Base-by-base conservation (phyloP, 2,113 vertebrate genomes). In the Pachypanchax playfairii region DNA sequence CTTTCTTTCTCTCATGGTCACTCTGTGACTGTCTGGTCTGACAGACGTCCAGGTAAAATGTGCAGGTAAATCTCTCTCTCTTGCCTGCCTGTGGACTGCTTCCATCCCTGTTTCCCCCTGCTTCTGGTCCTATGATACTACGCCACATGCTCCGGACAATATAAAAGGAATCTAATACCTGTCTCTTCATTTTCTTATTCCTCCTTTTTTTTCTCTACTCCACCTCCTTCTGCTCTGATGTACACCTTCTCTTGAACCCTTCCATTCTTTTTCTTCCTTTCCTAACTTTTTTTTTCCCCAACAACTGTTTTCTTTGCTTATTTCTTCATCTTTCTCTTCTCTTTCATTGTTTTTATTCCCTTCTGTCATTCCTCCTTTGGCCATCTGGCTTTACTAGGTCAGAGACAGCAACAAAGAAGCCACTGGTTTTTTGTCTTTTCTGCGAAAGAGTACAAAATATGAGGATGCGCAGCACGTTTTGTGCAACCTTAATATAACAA, bases 371-470 rank as follows among this genome's bases (percentile, higher is more conserved):
- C 28, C n/a, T 68, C 25, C 11, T 1, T 60, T 56, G 24, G 1
- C 21, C 20, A 54, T 46, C 35, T 61, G 47, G 48, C 44, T 41
- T 11, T 20, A 28, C 29, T 78, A 99, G 97, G 94, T 99, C 60
- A 91, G 97, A 77, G 97, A 99, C 80, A 94, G 90, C 86, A 96
- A 95, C 70, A 94, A 97, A 59, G 97, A 98, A 20, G 87, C 94
- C 5, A 87, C 92, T 0, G 97, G 97, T 31, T 96, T 96, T 66
- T 77, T 99, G 60, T 96, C 94, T 0, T 99, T 99, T 78, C 84
- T 99, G 65, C 92, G 96, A 38, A 98, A 98, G 69, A 93, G 95
- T 11, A 99, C 97, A 90, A 98, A 98, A 65, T 98, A 98, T 0
- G 96, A 98, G 75, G 96, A 97, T 63, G 64, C 93, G 0, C 97